Conservation (phyloP, 2,113 vertebrate species). For the Anguilla japonica region DNA sequence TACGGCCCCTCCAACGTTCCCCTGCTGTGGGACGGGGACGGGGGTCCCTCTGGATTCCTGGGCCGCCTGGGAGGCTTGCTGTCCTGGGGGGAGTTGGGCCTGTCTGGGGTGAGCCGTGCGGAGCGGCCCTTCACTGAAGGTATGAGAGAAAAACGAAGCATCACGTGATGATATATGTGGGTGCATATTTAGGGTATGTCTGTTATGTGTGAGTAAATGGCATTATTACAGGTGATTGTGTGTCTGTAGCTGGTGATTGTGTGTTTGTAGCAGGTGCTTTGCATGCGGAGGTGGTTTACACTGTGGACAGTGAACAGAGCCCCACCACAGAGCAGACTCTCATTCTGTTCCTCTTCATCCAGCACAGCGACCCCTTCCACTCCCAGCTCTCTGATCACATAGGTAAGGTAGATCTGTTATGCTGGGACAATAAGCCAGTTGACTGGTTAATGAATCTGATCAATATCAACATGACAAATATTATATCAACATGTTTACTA, state of each 20-base stretch:
- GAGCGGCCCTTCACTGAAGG: slow-evolving; percentile 16
- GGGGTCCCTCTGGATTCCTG: slow-evolving; percentile 58
- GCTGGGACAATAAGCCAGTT: neutral
- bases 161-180: neutral
- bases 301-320: slow-evolving; percentile 47
- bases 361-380: slow-evolving; percentile 67
- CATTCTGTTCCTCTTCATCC: slow-evolving; percentile 74
- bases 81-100: slow-evolving; percentile 66
- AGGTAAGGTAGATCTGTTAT: slow-evolving; percentile 51
- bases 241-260: neutral
- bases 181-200: too few relatives aligned
- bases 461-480: too few relatives aligned
- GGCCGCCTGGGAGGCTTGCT: slow-evolving; percentile 59
- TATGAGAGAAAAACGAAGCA: neutral
- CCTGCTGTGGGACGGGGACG: slow-evolving; percentile 43
- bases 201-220: neutral
- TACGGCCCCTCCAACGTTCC: slow-evolving; percentile 77
- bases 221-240: slow-evolving; percentile 1
- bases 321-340: slow-evolving; percentile 61
- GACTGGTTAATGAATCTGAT: neutral
- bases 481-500: neutral
- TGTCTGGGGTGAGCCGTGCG: slow-evolving; percentile 50
- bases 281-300: slow-evolving; percentile 64
- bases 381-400: slow-evolving; percentile 60
- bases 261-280: slow-evolving; percentile 53